Evolutionary conservation across 2,888 invertebrate species (phyloP), one percentile per base, ranked within the genome.

Genomic region (Pheosia gnoma): DNA sequence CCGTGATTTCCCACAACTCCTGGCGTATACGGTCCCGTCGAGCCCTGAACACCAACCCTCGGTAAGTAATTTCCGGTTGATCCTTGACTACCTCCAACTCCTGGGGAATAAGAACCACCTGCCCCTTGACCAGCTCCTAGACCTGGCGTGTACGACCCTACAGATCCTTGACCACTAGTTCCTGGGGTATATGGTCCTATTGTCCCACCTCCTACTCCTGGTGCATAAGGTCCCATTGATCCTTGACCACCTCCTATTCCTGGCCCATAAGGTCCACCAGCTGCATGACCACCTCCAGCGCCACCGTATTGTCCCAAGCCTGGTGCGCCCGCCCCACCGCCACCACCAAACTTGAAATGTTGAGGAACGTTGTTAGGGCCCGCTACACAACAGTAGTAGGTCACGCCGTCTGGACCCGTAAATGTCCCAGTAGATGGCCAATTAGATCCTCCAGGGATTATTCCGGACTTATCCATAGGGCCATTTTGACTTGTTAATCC

Each of bases 351-450:
- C 47, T 59, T 65, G 37, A 66, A 66, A 59, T 72, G 75, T 65
- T 75, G 75, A 45, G 72, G 75, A 64, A 72, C 73, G 53, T 73
- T 76, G 57, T 74, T 76, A 7, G 82, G 78, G 39, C 78, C 77
- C 5, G 77, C 74, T 47, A 80, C 77, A 68, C 85, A 85, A 60
- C 85, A 85, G 63, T 80, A 81, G 65, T 83, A 85, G 45, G 78
- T 75, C 7, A 74, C 62, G 36, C 84, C 85, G 55, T 80, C 78
- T 49, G 81, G 72, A 37, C 78, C 80, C 56, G 70, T 62, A 66
- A 78, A 72, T 59, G 78, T 62, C 5, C 71, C 70, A 39, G 79
- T 68, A 66, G 74, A 43, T 58, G 82, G 74, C 83, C 83, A 75
- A 69, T 77, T 77, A 5, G 58, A 57, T 65, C 72, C 66, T 59